Conservation (phyloP, 2,888 invertebrate species). For the Cephus rjabovi region DNA sequence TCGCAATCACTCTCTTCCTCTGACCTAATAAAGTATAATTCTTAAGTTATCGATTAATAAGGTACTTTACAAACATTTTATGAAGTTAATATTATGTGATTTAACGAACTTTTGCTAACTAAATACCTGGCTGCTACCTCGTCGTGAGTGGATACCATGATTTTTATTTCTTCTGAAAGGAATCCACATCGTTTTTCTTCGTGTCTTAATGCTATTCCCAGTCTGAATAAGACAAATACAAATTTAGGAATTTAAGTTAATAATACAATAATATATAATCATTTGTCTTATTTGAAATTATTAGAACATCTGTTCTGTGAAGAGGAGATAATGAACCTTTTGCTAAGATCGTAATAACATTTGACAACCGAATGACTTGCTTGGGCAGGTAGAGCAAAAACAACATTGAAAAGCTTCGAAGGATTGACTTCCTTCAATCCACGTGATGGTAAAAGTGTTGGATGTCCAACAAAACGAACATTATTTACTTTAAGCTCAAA, state of each 20-base stretch:
- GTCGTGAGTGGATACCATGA: slow-evolving; percentile 79
- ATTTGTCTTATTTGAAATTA: not conserved
- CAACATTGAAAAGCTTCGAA: slow-evolving; percentile 86
- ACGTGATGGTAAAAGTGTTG: slow-evolving; percentile 81
- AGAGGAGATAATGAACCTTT: slow-evolving; percentile 64
- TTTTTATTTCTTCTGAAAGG: slow-evolving; percentile 88
- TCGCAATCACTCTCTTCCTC: slow-evolving; percentile 63
- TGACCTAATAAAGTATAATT: slow-evolving; percentile 43
- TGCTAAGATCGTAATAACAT: slow-evolving; percentile 94
- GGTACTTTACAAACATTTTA: not conserved
- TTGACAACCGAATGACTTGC: slow-evolving; percentile 93
- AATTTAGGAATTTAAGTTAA: slow-evolving; percentile 6
- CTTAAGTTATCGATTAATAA: not conserved
- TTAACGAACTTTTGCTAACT: not conserved
- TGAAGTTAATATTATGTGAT: not conserved
- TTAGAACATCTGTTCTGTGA: not conserved
- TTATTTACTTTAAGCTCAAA: slow-evolving; percentile 97
- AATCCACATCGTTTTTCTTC: slow-evolving; percentile 93
- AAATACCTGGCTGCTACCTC: slow-evolving; percentile 69
- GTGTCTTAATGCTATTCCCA: slow-evolving; percentile 88
- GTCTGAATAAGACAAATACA: slow-evolving; percentile 59
- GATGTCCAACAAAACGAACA: slow-evolving; percentile 95
- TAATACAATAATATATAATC: not conserved
- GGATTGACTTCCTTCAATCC: slow-evolving; percentile 77
- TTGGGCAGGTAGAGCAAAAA: slow-evolving; percentile 91